Conservation (phyloP, 2,888 invertebrate species). For the Cerastis rubricosa region DNA sequence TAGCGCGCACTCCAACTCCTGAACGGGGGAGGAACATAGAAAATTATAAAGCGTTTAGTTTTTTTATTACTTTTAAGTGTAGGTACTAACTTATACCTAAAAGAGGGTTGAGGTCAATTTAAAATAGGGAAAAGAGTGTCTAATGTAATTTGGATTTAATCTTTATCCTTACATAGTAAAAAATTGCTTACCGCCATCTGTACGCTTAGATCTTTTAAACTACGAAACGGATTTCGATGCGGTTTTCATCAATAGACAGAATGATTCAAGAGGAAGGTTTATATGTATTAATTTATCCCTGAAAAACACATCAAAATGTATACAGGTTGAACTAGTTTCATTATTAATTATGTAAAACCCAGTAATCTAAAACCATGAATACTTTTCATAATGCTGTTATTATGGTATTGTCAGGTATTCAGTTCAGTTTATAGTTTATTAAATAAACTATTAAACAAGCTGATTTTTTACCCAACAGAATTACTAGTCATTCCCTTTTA, state of each 20-base stretch:
- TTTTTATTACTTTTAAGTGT: not conserved
- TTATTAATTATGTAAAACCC: too few relatives aligned
- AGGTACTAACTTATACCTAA: not conserved
- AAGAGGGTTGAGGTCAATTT: not conserved
- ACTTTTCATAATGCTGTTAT: not conserved
- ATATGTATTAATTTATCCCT: too few relatives aligned
- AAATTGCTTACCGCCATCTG: too few relatives aligned
- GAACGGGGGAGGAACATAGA: slow-evolving; percentile 40
- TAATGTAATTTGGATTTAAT: not conserved
- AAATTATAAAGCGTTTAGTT: slow-evolving; percentile 10
- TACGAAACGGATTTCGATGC: too few relatives aligned
- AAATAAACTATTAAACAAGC: not conserved
- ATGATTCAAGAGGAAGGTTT: too few relatives aligned
- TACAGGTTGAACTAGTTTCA: too few relatives aligned
- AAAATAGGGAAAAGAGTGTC: not conserved
- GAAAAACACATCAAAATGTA: too few relatives aligned
- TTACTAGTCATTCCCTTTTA: not conserved
- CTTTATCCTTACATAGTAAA: too few relatives aligned
- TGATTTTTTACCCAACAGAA: not conserved
- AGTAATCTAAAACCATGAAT: not conserved
- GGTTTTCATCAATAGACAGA: too few relatives aligned
- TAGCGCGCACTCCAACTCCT: slow-evolving; percentile 7
- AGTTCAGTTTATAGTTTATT: not conserved
- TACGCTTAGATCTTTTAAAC: too few relatives aligned
- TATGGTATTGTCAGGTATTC: not conserved